phyloP scores from a whole-genome alignment of 2,113 vertebrate species.

The Nothocercus nigrocapillus region DNA sequence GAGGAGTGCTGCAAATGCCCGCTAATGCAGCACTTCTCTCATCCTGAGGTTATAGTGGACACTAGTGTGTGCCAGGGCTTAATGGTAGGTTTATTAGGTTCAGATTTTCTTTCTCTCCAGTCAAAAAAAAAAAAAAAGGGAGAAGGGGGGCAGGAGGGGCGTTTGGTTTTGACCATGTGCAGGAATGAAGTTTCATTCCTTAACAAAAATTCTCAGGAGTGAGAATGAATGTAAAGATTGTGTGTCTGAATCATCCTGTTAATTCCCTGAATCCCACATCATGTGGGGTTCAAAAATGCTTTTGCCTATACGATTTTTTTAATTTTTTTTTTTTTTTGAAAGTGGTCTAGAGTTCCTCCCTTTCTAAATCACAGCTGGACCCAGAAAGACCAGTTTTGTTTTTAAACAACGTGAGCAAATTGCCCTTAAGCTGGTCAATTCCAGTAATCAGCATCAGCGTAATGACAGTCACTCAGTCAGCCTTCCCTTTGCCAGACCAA shows the following conservation, averaged over 20 bases:
- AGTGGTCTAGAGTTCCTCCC: not conserved
- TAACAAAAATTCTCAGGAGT: conserved; percentile 36
- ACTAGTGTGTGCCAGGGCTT: not conserved
- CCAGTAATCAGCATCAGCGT: conserved; percentile 38
- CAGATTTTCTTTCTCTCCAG: not conserved
- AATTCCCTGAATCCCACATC: conserved; percentile 28
- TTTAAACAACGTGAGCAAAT: conserved; percentile 58
- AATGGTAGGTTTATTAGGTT: not conserved
- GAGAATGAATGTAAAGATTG: conserved; percentile 4
- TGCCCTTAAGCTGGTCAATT: conserved; percentile 39
- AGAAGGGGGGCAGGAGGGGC: not conserved
- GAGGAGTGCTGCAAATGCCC: not conserved
- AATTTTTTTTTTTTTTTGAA: not conserved
- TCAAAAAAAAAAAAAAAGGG: not conserved
- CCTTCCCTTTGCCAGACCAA: conserved; percentile 57
- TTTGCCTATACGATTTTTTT: not conserved
- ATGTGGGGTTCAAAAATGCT: not conserved
- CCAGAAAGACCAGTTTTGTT: conserved; percentile 30
- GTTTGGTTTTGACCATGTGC: not conserved
- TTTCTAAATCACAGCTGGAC: conserved; percentile 27
- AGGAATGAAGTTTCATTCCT: conserved; percentile 43
- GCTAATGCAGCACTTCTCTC: not conserved
- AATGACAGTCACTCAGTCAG: conserved; percentile 23
- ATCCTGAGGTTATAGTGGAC: not conserved
- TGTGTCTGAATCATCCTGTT: conserved; percentile 32